Evolutionary conservation across 2,113 vertebrate species (phyloP).

Genomic region (Cettia cetti): DNA sequence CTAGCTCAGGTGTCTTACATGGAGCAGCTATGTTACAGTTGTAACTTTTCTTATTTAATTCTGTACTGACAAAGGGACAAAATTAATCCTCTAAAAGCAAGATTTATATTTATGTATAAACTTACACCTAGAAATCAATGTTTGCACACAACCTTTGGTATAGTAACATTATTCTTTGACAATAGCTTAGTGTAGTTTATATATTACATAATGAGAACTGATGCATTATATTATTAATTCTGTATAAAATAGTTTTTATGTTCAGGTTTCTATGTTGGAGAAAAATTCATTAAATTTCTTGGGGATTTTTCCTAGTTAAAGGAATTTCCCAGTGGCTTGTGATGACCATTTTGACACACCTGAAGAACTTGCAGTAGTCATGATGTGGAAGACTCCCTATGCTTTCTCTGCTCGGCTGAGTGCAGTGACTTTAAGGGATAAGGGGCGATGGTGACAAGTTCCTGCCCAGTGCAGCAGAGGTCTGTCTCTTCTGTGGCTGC

Average conservation of each 20-base stretch:
- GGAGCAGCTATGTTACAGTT: neutral
- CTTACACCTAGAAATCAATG: neutral
- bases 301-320: neutral
- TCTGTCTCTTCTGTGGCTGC: neutral
- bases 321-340: neutral
- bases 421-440: neutral
- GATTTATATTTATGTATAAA: accelerated
- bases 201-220: neutral
- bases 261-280: neutral
- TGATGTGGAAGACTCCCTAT: neutral
- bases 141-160: neutral
- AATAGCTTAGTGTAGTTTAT: neutral
- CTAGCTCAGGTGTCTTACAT: neutral
- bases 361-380: neutral
- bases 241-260: neutral
- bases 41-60: neutral
- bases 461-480: neutral
- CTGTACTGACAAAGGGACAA: no score
- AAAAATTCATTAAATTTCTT: neutral
- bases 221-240: neutral
- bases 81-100: neutral
- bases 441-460: neutral
- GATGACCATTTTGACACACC: neutral
- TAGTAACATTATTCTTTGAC: neutral
- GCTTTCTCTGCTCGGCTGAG: neutral